Conservation (phyloP, 2,113 vertebrate genomes). For the human (Homo sapiens) region DNA sequence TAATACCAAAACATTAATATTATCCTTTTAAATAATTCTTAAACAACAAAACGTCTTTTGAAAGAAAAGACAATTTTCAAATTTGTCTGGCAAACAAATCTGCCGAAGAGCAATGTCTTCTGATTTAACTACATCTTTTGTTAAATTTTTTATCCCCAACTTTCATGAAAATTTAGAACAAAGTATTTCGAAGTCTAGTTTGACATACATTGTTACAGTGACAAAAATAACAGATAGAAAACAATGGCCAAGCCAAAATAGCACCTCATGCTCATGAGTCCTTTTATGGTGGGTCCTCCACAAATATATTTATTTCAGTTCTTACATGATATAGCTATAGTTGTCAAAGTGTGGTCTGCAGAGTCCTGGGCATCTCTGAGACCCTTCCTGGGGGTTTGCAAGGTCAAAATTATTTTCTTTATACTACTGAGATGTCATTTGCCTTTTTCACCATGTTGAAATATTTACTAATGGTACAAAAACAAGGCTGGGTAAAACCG, state of each 20-base stretch:
- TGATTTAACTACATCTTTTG: background rate
- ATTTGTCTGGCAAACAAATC: background rate
- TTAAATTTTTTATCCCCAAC: background rate
- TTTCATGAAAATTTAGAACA: background rate
- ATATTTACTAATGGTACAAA: background rate
- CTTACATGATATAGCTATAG: background rate
- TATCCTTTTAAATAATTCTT: constrained; percentile 18
- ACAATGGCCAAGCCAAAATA: background rate
- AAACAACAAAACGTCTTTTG: background rate
- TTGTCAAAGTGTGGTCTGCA: background rate
- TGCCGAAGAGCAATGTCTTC: background rate
- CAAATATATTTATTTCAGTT: background rate
- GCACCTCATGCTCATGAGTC: background rate
- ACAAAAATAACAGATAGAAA: background rate
- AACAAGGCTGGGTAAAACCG: background rate
- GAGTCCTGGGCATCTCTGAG: background rate
- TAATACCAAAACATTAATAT: constrained; percentile 6
- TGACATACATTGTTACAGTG: background rate
- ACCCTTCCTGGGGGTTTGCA: background rate
- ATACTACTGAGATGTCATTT: background rate
- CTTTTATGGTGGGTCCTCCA: background rate
- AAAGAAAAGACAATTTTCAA: constrained; percentile 30
- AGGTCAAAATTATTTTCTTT: background rate
- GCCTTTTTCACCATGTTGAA: background rate
- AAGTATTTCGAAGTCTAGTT: background rate